Evolutionary conservation across 2,888 invertebrate genomes (phyloP), one percentile per base, ranked within the genome.

Genomic region (Hoplodrina ambigua): DNA sequence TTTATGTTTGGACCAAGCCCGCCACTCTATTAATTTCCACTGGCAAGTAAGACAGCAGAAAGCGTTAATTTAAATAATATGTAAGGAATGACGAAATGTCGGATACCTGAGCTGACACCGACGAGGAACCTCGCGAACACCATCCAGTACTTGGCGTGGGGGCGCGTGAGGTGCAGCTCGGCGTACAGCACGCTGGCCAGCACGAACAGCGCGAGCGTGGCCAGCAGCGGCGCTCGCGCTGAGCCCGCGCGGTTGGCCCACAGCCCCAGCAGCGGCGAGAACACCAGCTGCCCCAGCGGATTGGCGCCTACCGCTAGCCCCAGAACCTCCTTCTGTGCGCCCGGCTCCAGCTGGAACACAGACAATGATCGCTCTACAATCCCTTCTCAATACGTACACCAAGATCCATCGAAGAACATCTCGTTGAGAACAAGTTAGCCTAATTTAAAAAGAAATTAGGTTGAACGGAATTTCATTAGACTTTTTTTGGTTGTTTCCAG

Each of bases 231-330:
- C 68, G 97, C 88, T 70, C 98, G 96, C 81, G 98, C 97, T 0
- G 97, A 96, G 62, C 97, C 97, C 37, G 97, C 93, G 88, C 96
- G 97, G 91, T 98, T 98, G 62, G 98, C 97, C 98, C 98, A 98
- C 97, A 97, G 97, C 54, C 98, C 98, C 80, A 98, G 96, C 79
- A 98, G 91, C 4, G 98, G 98, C 25, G 98, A 98, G 90, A 98
- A 98, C 72, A 98, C 88, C 97, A 98, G 97, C 96, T 98, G 98
- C 0, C 98, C 98, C 74, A 98, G 96, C 17, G 98, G 98, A 95
- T 98, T 98, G 37, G 98, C 98, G 49, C 98, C 98, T 62, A 98
- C 98, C 61, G 98, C 97, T 84, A 97, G 96, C 8, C 98, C 98
- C 96, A 98, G 97, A 87, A 98, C 97, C 93, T 98, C 98, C 91